phyloP scores from a whole-genome alignment of 2,797 vertebrate genomes.

The Borostomias antarcticus region DNA sequence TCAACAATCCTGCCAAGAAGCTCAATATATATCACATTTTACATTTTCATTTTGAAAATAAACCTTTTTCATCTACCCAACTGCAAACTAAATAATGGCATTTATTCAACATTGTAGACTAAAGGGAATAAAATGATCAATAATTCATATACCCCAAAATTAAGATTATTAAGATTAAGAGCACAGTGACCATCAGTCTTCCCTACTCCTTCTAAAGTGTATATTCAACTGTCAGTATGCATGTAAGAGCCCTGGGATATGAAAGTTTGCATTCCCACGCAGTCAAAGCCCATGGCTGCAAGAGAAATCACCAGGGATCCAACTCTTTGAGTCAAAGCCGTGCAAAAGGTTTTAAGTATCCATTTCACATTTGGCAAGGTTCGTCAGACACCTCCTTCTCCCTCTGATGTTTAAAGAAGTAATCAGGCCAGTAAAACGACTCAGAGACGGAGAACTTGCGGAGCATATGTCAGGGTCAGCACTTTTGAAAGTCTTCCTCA shows the following conservation, averaged over 20 bases:
- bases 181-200: no score
- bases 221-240: neutral
- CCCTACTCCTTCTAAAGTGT: neutral
- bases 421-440: neutral
- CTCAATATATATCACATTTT: no score
- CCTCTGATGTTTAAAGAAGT: conserved; percentile 7
- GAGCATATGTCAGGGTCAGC: conserved; percentile 16
- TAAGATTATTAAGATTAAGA: no score
- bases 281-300: neutral
- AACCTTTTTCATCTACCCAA: no score
- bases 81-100: no score
- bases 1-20: no score
- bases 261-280: neutral
- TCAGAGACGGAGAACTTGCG: neutral
- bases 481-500: conserved; percentile 13
- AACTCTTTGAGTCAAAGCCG: neutral
- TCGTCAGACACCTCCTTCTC: neutral
- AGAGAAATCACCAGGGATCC: neutral
- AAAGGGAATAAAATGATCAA: no score
- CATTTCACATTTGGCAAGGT: conserved; percentile 12
- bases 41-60: no score
- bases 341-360: neutral
- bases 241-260: neutral
- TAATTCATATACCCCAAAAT: no score
- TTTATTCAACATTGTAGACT: no score